A percentile compares a stretch with the other conserved stretches of the same genome.
Conservation (phyloP, 2,888 invertebrate species). For the Scotopteryx bipunctaria region DNA sequence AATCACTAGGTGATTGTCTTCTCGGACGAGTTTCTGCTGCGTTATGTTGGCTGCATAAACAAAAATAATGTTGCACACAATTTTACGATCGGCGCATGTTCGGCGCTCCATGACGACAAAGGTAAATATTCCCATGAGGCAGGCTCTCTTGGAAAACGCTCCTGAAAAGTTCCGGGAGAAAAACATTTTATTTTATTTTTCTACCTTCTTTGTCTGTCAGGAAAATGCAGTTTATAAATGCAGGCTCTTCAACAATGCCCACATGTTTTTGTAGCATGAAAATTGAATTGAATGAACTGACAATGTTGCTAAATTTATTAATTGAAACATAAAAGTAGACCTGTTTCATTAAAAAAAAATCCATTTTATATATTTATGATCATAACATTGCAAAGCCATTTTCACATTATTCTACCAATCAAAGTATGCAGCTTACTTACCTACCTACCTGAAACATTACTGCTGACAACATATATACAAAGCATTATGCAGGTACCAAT, state of each 20-base stretch:
- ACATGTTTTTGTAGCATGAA: background rate
- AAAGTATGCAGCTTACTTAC: too few relatives aligned
- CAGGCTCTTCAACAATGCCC: background rate
- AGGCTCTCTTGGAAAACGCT: background rate
- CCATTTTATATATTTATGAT: too few relatives aligned
- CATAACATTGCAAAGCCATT: too few relatives aligned
- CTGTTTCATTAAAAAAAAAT: too few relatives aligned
- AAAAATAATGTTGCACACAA: conserved; percentile 22
- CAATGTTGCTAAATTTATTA: background rate
- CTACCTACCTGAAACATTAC: too few relatives aligned
- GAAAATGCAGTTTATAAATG: background rate
- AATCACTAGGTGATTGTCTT: conserved; percentile 60
- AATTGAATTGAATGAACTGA: background rate
- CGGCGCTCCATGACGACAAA: conserved; percentile 18
- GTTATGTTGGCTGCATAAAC: conserved; percentile 27
- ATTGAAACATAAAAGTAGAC: background rate
- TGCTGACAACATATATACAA: too few relatives aligned
- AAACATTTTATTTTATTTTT: background rate
- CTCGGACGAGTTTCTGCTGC: conserved; percentile 30
- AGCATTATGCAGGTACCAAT: too few relatives aligned
- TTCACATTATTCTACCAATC: too few relatives aligned
- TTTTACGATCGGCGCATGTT: conserved; percentile 17
- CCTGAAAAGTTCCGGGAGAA: background rate
- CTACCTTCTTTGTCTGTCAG: background rate
- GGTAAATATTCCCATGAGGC: conserved; percentile 29